Evolutionary conservation across 2,888 invertebrate species (phyloP), one percentile per base, ranked within the genome.

Genomic region (Macroteleia sp.): DNA sequence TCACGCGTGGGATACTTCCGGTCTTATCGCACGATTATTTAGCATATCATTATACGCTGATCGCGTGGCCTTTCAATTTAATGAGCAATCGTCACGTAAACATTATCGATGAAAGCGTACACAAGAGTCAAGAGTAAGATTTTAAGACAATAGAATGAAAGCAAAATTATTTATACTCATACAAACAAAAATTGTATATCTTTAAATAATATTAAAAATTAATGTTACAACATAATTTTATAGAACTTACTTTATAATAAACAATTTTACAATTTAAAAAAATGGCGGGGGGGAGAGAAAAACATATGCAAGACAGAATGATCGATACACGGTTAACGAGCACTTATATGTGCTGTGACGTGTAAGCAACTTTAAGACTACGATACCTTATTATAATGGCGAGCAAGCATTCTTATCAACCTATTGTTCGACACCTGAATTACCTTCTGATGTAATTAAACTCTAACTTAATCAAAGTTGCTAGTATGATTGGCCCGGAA

Each of bases 21-120:
- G 85, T 81, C 88, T 89, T 89, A 88, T 89, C 89, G 77, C 81
- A 74, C 87, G 88, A 89, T 89, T 89, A 89, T 83, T 81, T 81
- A 83, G 78, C 66, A 73, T 85, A 85, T 89, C 89, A 90, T 89
- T 88, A 89, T 88, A 25, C 90, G 87, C 85, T 83, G 88, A 88
- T 88, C 88, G 88, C 88, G 89, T 89, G 88, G 87, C 80, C 78
- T 81, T 67, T 57, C 75, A 69, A 75, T 44, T 70, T 89, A 90
- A 90, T 88, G 88, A 85, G 82, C 69, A 66, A 44, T 76, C 81
- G 87, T 89, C 89, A 89, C 90, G 90, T 87, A 71, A 88, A 66
- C 52, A n/a, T n/a, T 25, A 25, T 25, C 6, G 25, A 25, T n/a
- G n/a, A n/a, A n/a, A n/a, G n/a, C n/a, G n/a, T n/a, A n/a, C n/a